Conservation (phyloP, 2,797 vertebrate genomes). For the Neostethus bicornis region DNA sequence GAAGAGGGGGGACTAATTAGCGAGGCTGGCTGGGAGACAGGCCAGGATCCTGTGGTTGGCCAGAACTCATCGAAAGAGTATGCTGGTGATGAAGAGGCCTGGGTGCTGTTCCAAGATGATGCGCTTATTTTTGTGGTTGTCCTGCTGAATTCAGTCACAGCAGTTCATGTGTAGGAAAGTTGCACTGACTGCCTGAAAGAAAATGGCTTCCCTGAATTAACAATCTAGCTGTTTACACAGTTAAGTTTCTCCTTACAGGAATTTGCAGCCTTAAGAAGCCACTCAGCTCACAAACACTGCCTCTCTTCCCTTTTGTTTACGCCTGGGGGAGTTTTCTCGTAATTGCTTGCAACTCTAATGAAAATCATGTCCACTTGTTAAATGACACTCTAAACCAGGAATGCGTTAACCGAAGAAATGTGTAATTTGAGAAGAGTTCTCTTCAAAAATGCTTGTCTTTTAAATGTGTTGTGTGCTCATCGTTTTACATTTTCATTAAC, state of each 20-base stretch:
- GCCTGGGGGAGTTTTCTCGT: constrained; percentile 42
- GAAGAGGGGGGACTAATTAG: constrained; percentile 76
- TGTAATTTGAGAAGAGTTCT: constrained; percentile 29
- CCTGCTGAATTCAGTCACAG: constrained; percentile 18
- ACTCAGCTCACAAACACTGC: constrained; percentile 9
- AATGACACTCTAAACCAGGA: constrained; percentile 46
- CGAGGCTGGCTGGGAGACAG: constrained; percentile 70
- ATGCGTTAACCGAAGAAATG: constrained; percentile 24
- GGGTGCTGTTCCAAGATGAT: constrained; percentile 54
- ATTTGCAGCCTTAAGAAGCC: constrained; percentile 15
- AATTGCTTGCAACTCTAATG: constrained; percentile 51
- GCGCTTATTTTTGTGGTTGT: constrained; percentile 23
- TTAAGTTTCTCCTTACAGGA: constrained; percentile 8
- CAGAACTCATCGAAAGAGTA: constrained; percentile 46
- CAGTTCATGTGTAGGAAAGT: constrained; percentile 1
- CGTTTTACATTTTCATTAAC: constrained; percentile 26
- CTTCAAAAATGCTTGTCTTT: constrained; percentile 15
- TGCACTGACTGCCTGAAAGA: constrained; percentile 6
- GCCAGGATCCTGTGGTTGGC: constrained; percentile 72
- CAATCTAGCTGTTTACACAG: neutral
- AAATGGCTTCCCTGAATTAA: constrained; percentile 12
- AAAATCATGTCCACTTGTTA: constrained; percentile 40
- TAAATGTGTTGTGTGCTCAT: constrained; percentile 15
- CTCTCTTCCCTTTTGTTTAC: constrained; percentile 46
- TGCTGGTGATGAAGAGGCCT: constrained; percentile 55